These are phyloP conservation scores for Selene dorsalis DNA, from an alignment of 2,797 vertebrate species.

Conservation along the genomic window DNA sequence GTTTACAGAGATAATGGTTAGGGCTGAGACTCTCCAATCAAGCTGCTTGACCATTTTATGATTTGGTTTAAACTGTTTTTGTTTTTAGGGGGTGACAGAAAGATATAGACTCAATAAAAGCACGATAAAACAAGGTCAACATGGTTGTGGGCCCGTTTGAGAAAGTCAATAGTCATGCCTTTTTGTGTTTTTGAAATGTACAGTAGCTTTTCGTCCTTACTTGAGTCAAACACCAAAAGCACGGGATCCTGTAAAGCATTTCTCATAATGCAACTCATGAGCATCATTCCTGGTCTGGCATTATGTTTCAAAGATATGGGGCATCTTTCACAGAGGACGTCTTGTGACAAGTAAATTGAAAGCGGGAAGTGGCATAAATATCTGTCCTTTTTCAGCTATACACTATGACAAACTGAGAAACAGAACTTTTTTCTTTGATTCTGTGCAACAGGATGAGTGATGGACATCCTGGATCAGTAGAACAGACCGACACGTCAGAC, in stretches of 20 bases:
- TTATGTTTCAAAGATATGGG: not conserved
- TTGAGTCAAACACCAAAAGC: conserved; percentile 1
- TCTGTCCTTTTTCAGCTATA: too few relatives aligned
- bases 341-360: not conserved
- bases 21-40: too few relatives aligned
- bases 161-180: too few relatives aligned
- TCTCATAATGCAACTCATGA: not conserved
- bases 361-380: too few relatives aligned
- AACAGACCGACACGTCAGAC: not conserved
- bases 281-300: not conserved
- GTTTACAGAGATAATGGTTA: too few relatives aligned
- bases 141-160: too few relatives aligned
- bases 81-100: too few relatives aligned
- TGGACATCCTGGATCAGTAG: not conserved
- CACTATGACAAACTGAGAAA: not conserved
- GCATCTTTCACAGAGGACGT: not conserved
- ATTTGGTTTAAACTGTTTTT: too few relatives aligned
- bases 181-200: too few relatives aligned
- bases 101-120: too few relatives aligned
- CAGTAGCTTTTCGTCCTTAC: not conserved
- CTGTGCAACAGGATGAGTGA: not conserved
- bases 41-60: too few relatives aligned
- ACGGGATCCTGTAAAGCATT: not conserved
- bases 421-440: not conserved
- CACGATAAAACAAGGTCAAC: too few relatives aligned